These are phyloP conservation scores for Acanthurus tractus DNA, from an alignment of 2,797 vertebrate species.

Conservation along the genomic window DNA sequence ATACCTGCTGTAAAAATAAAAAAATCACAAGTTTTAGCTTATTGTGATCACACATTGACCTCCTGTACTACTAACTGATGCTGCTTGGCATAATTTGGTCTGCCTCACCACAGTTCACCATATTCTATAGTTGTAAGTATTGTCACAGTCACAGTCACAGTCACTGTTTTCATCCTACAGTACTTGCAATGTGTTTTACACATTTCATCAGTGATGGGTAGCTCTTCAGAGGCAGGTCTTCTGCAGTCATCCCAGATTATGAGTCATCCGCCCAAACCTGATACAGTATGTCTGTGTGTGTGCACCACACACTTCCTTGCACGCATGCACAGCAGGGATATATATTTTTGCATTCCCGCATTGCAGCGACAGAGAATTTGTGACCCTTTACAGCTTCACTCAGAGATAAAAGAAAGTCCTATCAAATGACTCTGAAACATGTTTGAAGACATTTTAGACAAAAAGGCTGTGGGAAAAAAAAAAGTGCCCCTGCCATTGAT, in stretches of 20 bases:
- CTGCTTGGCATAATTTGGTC: neutral
- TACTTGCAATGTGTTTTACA: constrained; percentile 30
- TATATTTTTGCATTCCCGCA: constrained; percentile 68
- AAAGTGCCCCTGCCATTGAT: constrained; percentile 59
- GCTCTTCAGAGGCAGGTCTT: constrained; percentile 55
- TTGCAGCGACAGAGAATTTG: constrained; percentile 61
- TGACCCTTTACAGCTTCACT: constrained; percentile 39
- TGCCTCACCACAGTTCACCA: constrained; percentile 10
- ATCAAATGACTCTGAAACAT: constrained; percentile 49
- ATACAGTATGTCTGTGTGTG: constrained; percentile 38
- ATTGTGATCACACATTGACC: too few species aligned
- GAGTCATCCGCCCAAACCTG: constrained; percentile 68
- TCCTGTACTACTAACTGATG: too few species aligned
- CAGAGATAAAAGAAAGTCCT: constrained; percentile 31
- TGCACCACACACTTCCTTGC: constrained; percentile 13
- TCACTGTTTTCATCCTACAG: constrained; percentile 13
- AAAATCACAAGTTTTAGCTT: too few species aligned
- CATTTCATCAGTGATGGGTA: constrained; percentile 45
- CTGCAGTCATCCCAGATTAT: constrained; percentile 65
- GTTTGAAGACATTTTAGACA: constrained; percentile 40
- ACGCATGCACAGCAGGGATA: constrained; percentile 20
- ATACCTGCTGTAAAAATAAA: too few species aligned
- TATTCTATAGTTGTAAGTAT: neutral
- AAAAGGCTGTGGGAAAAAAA: neutral
- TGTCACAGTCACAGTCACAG: neutral